A percentile compares a stretch with the other conserved stretches of the same genome.
These are phyloP conservation scores for Plebejus argus DNA, from an alignment of 2,888 invertebrate genomes.

Conservation along the genomic window DNA sequence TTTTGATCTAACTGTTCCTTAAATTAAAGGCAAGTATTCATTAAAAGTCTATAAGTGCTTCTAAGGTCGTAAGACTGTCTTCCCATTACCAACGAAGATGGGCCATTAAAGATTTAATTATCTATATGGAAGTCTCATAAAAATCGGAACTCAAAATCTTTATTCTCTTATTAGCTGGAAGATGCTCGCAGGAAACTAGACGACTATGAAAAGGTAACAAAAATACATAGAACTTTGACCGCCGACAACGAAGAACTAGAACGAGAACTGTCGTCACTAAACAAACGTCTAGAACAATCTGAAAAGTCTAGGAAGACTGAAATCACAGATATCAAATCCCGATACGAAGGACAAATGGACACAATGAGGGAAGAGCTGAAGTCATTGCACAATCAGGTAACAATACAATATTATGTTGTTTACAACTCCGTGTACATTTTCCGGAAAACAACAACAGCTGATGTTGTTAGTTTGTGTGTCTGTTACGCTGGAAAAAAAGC, in stretches of 20 bases:
- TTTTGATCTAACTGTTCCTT: too few relatives aligned
- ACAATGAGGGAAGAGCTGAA: slow-evolving; percentile 91
- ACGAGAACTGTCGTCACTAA: slow-evolving; percentile 86
- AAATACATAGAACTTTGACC: slow-evolving; percentile 89
- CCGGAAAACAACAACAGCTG: too few relatives aligned
- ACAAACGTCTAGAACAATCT: slow-evolving; percentile 83
- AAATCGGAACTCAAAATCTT: neutral
- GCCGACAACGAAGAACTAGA: slow-evolving; percentile 89
- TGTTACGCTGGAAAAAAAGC: too few relatives aligned
- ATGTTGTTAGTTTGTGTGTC: too few relatives aligned
- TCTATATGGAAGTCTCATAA: neutral
- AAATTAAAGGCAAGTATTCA: too few relatives aligned
- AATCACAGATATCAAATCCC: slow-evolving; percentile 88
- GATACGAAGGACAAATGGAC: slow-evolving; percentile 92
- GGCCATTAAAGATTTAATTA: neutral
- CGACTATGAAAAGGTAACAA: slow-evolving; percentile 91
- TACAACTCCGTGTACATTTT: too few relatives aligned
- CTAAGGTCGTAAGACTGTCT: too few relatives aligned
- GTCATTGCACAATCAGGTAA: slow-evolving; percentile 81
- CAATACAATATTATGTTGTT: too few relatives aligned
- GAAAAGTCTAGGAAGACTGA: slow-evolving; percentile 90
- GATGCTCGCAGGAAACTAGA: slow-evolving; percentile 89
- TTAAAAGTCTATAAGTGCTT: too few relatives aligned
- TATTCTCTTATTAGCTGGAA: slow-evolving; percentile 81
- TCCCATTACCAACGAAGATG: too few relatives aligned